Percentiles rank a stretch among this genome's conserved stretches.
Conservation (phyloP, 2,113 vertebrate genomes). For the Pan troglodytes region NHGRI_mPanTro3-v2.1_pri NC_072404.2:23019001-23019500, state of each 20-base stretch:
- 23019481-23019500: background rate
- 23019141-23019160: background rate
- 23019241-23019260: background rate
- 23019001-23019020: background rate
- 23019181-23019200: background rate
- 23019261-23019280: background rate
- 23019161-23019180: background rate
- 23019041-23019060: background rate
- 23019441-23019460: conserved; percentile 9
- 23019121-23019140: background rate
- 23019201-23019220: background rate
- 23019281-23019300: background rate
- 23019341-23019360: background rate
- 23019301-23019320: background rate
- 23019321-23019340: background rate
- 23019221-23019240: background rate
- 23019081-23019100: background rate
- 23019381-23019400: background rate
- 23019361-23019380: background rate
- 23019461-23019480: background rate
- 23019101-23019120: background rate
- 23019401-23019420: background rate
- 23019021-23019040: background rate
- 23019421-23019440: background rate
- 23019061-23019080: background rate